Evolutionary conservation across 2,113 vertebrate species (phyloP), one percentile per base, ranked within the genome.

Genomic region (Xiphophorus hellerii): DNA sequence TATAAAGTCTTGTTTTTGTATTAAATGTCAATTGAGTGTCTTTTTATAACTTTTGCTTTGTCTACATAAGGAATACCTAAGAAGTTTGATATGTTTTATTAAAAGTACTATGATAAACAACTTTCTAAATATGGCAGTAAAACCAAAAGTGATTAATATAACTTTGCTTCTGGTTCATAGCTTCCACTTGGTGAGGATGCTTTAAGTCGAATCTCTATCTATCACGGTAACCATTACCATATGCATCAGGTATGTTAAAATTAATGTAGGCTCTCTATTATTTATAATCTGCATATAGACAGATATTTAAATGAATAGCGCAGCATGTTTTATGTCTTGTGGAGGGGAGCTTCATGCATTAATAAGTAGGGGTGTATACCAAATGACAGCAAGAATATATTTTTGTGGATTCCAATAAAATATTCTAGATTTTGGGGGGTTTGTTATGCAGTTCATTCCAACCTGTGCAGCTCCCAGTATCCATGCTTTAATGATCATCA

Each of bases 251-350:
- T 31, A 33, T 33, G 25, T 39, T 78, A 31, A 71, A 76, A 82
- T 72, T 69, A 69, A 86, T 84, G 6, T 64, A 74, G 60, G 35
- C 78, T 3, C 25, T 74, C 15, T 51, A 73, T 88, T 84, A 86
- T 87, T 65, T 83, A 85, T 85, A 66, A 28, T 71, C 67, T 85
- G 84, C 81, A 85, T 84, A 88, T 77, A 86, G 68, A 84, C 61
- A 74, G 81, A 72, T 80, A 83, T 87, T 87, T 82, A 64, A 87
- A 76, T 74, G 78, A 62, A 69, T 65, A 69, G 62, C 58, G 1
- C n/a, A 39, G 28, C 44, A 66, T 69, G 73, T 81, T 75, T 83
- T 69, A 76, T 6, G 20, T 33, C 17, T n/a, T 61, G n/a, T 51
- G 48, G 37, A 27, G 30, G 29, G 4, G 4, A 35, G 60, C n/a